A percentile compares a stretch with the other conserved stretches of the same genome.
Conservation (phyloP, 2,888 invertebrate genomes). For the Candidula unifasciata region DNA sequence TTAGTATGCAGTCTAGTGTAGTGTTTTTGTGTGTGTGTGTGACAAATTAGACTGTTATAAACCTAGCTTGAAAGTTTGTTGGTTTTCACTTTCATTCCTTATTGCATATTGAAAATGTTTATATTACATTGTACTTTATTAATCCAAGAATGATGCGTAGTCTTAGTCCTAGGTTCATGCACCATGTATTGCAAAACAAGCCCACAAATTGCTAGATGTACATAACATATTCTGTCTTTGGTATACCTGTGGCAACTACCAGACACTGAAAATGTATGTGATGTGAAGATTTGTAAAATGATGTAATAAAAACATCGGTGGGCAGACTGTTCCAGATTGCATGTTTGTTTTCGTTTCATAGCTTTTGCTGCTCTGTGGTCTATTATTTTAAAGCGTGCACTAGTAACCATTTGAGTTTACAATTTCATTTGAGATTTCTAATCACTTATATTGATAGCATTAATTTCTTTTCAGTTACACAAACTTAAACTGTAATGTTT, state of each 20-base stretch:
- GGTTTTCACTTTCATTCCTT: too few relatives aligned
- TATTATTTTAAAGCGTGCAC: background rate
- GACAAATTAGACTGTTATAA: too few relatives aligned
- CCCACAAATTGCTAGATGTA: background rate
- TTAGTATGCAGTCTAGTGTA: too few relatives aligned
- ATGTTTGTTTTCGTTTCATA: background rate
- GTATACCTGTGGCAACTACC: constrained; percentile 36
- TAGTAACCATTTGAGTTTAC: background rate
- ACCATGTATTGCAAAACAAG: background rate
- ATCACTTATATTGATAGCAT: too few relatives aligned
- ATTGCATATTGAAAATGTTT: too few relatives aligned
- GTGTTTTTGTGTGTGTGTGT: too few relatives aligned
- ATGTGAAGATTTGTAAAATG: background rate
- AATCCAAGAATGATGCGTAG: too few relatives aligned
- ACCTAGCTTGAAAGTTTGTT: too few relatives aligned
- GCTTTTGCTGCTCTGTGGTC: background rate
- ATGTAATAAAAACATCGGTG: constrained; percentile 16
- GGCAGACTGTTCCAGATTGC: constrained; percentile 32
- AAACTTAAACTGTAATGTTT: too few relatives aligned
- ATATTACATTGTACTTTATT: too few relatives aligned
- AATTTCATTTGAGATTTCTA: background rate
- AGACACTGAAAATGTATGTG: constrained; percentile 6
- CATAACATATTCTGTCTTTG: background rate
- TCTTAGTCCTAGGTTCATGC: background rate
- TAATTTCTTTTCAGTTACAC: too few relatives aligned